phyloP scores from a whole-genome alignment of 1,140 invertebrate species.

The Euura saliciscinereae region DNA sequence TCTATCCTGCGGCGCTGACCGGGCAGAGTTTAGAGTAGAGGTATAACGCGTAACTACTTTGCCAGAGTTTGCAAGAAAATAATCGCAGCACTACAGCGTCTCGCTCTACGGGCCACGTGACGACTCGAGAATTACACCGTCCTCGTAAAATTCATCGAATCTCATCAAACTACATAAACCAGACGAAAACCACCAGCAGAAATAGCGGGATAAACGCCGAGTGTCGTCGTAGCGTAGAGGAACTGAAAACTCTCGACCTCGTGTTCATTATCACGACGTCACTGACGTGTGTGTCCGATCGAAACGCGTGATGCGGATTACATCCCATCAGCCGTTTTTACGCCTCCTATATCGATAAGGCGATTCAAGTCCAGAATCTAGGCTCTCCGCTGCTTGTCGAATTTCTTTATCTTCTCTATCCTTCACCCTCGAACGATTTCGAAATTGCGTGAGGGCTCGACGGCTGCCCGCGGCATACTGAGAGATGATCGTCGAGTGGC shows the following conservation, averaged over 20 bases:
- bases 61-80: not conserved
- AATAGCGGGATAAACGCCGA: too few species aligned
- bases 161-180: too few species aligned
- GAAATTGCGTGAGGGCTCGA: constrained; percentile 4
- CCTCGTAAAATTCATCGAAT: too few species aligned
- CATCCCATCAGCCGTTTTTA: not conserved
- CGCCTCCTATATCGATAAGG: not conserved
- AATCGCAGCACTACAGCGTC: not conserved
- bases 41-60: too few species aligned
- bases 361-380: not conserved
- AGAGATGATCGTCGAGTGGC: constrained; percentile 14
- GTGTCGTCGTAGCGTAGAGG: too few species aligned
- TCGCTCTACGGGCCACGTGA: not conserved
- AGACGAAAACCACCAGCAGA: too few species aligned
- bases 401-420: too few species aligned
- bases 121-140: not conserved
- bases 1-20: not conserved
- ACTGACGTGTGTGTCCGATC: not conserved
- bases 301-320: not conserved
- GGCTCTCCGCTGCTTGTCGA: too few species aligned
- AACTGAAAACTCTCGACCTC: too few species aligned
- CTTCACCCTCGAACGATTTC: not conserved
- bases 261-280: too few species aligned
- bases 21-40: not conserved
- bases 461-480: constrained; percentile 18